phyloP scores from a whole-genome alignment of 2,888 invertebrate species.

The Oligia strigilis region DNA sequence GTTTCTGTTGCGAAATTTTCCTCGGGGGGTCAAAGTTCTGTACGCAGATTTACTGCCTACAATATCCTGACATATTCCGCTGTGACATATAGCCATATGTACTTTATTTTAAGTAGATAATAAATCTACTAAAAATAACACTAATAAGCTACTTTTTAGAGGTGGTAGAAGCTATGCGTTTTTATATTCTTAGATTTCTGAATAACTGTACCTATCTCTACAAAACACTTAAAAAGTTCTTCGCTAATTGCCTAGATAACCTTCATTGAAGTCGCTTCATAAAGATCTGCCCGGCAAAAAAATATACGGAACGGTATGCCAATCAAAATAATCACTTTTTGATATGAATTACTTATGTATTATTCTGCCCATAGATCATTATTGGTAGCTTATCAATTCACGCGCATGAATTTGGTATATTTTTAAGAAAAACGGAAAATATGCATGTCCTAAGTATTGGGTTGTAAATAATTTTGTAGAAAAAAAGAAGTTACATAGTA shows the following conservation, averaged over 20 bases:
- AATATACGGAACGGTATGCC: constrained; percentile 25
- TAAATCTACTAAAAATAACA: background rate
- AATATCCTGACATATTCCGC: background rate
- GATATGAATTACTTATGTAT: constrained; percentile 20
- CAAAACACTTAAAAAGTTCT: constrained; percentile 63
- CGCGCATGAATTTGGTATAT: background rate
- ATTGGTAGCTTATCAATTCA: constrained; percentile 1
- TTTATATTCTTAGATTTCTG: background rate
- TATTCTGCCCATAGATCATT: background rate
- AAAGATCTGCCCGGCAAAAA: constrained; percentile 26
- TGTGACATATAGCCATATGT: background rate
- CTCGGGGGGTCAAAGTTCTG: constrained; percentile 23
- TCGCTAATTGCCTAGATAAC: constrained; percentile 75
- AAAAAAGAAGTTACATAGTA: no score
- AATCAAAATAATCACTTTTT: constrained; percentile 22
- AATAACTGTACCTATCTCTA: background rate
- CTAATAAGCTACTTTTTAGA: background rate
- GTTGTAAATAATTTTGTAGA: background rate
- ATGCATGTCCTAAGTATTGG: background rate
- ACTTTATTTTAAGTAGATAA: background rate
- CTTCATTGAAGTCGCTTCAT: constrained; percentile 64
- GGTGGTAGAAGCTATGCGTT: no score
- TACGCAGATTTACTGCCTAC: background rate
- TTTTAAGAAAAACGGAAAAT: background rate
- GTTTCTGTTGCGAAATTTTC: constrained; percentile 45